Conservation (phyloP, 2,888 invertebrate genomes). For the Ditula angustiorana region DNA sequence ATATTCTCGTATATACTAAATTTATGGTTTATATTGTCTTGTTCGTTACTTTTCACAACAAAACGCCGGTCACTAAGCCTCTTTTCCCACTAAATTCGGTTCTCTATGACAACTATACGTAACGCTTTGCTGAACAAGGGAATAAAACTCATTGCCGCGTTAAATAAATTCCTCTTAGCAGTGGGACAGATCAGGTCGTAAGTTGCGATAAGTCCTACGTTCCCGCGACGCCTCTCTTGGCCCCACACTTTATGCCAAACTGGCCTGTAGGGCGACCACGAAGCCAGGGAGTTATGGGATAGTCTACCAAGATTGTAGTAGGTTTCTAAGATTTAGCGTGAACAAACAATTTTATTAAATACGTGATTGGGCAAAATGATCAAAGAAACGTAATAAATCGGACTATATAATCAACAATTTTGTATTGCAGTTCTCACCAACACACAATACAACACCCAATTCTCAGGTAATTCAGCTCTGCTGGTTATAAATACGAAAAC, state of each 20-base stretch:
- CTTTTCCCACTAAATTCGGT: background rate
- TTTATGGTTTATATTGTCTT: background rate
- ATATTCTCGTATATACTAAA: too few relatives aligned
- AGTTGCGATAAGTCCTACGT: slow-evolving; percentile 45
- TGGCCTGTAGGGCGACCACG: slow-evolving; percentile 28
- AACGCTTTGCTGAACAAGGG: slow-evolving; percentile 1
- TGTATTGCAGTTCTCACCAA: too few relatives aligned
- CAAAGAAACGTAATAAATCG: too few relatives aligned
- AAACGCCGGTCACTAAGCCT: background rate
- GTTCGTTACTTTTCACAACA: background rate
- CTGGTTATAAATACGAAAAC: too few relatives aligned
- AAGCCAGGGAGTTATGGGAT: background rate
- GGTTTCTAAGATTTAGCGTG: background rate
- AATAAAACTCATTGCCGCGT: slow-evolving; percentile 32
- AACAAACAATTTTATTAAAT: too few relatives aligned
- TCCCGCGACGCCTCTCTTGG: slow-evolving; percentile 37
- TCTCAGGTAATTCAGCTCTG: too few relatives aligned
- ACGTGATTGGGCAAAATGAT: too few relatives aligned
- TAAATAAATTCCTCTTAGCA: slow-evolving; percentile 36
- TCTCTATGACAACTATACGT: background rate
- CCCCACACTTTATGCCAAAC: slow-evolving; percentile 34
- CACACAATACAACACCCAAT: too few relatives aligned
- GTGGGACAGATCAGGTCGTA: slow-evolving; percentile 30
- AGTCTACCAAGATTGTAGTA: background rate
- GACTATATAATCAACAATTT: too few relatives aligned